These are phyloP conservation scores for Oxygymnocypris stewartii DNA, from an alignment of 2,113 vertebrate genomes.

Conservation along the genomic window DNA sequence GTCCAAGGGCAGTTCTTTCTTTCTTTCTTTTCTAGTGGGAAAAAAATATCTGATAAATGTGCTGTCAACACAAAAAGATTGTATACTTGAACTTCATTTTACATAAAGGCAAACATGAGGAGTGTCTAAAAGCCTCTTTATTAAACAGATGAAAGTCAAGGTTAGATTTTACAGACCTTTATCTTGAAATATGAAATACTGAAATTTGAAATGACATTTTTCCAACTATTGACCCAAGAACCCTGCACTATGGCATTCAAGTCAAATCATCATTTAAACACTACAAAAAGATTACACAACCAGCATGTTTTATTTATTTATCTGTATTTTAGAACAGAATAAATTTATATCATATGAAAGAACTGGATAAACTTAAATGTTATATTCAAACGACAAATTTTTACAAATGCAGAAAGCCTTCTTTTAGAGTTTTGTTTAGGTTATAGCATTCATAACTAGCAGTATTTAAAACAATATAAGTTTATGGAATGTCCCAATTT, in stretches of 20 bases:
- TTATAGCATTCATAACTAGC: neutral
- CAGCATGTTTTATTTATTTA: too few species aligned
- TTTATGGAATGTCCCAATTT: neutral
- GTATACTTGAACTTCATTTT: neutral
- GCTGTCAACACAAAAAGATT: neutral
- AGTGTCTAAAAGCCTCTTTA: conserved; percentile 1
- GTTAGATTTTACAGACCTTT: neutral
- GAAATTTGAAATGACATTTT: neutral
- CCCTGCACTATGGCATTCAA: neutral
- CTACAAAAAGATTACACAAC: neutral
- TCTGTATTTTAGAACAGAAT: too few species aligned
- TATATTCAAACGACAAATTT: neutral
- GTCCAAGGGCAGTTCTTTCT: neutral
- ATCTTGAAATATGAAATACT: neutral
- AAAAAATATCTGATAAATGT: neutral
- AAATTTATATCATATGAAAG: neutral
- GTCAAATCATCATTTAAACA: neutral
- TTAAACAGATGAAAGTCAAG: conserved; percentile 12
- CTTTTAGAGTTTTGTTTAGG: neutral
- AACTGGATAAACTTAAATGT: neutral
- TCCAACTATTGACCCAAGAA: neutral
- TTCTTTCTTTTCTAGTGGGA: neutral
- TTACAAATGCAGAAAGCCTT: neutral
- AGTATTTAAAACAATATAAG: neutral
- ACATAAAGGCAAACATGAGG: neutral